These are phyloP conservation scores for Forbesichthys papilliferus DNA, from an alignment of 2,113 vertebrate genomes.

Conservation along the genomic window DNA sequence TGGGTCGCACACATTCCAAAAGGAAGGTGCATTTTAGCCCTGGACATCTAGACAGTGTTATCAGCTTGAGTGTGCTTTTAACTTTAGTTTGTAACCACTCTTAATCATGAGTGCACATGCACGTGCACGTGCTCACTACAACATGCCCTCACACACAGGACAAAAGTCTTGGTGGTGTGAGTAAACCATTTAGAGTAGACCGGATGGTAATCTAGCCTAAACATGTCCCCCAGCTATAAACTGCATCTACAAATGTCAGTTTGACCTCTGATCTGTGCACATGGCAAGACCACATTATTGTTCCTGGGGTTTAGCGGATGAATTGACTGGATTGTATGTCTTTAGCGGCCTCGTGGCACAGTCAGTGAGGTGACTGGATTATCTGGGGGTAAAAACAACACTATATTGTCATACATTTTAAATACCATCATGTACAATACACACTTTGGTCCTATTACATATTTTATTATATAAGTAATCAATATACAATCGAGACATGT, in stretches of 20 bases:
- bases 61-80: background rate
- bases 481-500: too few species aligned
- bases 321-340: background rate
- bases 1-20: background rate
- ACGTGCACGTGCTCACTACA: conserved; percentile 1
- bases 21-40: background rate
- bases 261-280: background rate
- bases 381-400: too few species aligned
- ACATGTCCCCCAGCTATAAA: background rate
- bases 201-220: background rate
- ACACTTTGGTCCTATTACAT: too few species aligned
- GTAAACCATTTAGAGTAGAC: background rate
- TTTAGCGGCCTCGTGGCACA: background rate
- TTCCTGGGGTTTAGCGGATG: background rate
- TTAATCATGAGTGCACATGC: background rate
- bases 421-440: too few species aligned
- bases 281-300: background rate
- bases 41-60: background rate
- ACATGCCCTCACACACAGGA: background rate
- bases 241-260: background rate
- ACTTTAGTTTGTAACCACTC: background rate
- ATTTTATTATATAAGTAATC: too few species aligned
- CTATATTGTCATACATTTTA: too few species aligned
- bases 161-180: background rate
- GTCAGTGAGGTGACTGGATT: too few species aligned